These are phyloP conservation scores for Brachypalpus laphriformis DNA, from an alignment of 2,888 invertebrate species.

Conservation along the genomic window DNA sequence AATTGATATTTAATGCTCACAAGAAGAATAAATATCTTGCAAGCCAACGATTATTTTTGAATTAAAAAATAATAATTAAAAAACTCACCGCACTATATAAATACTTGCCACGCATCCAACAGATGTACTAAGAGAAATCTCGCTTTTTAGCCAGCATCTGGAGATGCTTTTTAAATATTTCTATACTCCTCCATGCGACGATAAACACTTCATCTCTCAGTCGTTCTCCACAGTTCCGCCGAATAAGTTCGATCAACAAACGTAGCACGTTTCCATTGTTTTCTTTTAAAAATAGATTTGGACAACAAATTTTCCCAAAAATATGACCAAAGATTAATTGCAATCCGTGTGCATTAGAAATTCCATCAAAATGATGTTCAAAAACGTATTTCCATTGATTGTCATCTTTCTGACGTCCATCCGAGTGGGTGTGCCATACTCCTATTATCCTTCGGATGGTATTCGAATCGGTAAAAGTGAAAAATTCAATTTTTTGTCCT, in stretches of 20 bases:
- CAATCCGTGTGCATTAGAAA: neutral
- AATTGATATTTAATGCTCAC: no score
- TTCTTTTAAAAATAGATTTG: conserved; percentile 49
- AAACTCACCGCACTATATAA: neutral
- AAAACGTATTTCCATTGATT: neutral
- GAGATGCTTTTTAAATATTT: conserved; percentile 22
- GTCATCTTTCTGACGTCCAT: neutral
- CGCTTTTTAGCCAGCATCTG: conserved; percentile 8
- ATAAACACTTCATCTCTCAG: conserved; percentile 39
- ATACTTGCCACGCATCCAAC: neutral
- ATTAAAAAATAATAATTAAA: neutral
- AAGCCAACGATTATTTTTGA: neutral
- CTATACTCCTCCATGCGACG: conserved; percentile 42
- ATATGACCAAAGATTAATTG: neutral
- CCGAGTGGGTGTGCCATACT: conserved; percentile 20
- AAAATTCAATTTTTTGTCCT: neutral
- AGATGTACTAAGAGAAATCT: neutral
- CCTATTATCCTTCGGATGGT: conserved; percentile 49
- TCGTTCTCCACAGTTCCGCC: conserved; percentile 38
- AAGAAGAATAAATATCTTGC: neutral
- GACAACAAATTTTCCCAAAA: neutral
- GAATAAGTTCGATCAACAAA: conserved; percentile 34
- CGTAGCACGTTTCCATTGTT: conserved; percentile 24
- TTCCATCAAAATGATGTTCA: conserved; percentile 24
- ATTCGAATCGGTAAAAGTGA: conserved; percentile 61